Evolutionary conservation across 30 jellyfish, hydroid and myxozoan species (phyloP).

Genomic region (Chrysaora quinquecirrha): DNA sequence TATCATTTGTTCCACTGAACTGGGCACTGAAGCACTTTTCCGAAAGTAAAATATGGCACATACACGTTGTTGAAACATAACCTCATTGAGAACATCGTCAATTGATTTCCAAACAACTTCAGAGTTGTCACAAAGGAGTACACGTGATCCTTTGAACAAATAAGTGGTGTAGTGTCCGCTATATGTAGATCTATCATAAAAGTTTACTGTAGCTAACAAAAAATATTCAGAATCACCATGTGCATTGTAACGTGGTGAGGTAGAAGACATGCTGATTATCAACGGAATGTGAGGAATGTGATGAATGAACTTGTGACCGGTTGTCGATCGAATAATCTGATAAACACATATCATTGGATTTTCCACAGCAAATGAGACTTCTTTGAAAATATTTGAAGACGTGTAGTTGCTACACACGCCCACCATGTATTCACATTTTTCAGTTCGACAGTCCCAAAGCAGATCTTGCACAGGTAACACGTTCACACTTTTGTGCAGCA

Average conservation of each 20-base stretch:
- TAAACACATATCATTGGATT: background rate
- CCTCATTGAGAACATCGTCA: background rate
- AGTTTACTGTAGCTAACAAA: background rate
- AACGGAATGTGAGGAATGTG: background rate
- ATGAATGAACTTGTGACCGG: too few relatives aligned
- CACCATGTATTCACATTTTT: constrained; percentile 4
- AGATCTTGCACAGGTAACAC: constrained; percentile 5
- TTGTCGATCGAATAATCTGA: background rate
- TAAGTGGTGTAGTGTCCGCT: background rate
- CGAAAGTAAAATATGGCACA: background rate
- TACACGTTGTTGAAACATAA: background rate
- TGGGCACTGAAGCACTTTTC: background rate
- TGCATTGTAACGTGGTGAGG: background rate
- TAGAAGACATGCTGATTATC: background rate
- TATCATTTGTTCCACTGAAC: background rate
- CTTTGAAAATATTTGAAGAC: constrained; percentile 5
- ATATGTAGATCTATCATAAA: background rate
- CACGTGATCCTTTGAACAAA: background rate
- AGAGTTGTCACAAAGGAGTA: background rate
- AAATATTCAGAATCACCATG: background rate
- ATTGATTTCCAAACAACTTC: background rate
- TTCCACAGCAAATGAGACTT: background rate
- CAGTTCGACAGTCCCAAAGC: constrained; percentile 7
- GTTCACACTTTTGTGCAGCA: background rate
- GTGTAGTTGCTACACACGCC: background rate